phyloP scores from a whole-genome alignment of 1,140 invertebrate species.

The Drosophila oshimai region DNA sequence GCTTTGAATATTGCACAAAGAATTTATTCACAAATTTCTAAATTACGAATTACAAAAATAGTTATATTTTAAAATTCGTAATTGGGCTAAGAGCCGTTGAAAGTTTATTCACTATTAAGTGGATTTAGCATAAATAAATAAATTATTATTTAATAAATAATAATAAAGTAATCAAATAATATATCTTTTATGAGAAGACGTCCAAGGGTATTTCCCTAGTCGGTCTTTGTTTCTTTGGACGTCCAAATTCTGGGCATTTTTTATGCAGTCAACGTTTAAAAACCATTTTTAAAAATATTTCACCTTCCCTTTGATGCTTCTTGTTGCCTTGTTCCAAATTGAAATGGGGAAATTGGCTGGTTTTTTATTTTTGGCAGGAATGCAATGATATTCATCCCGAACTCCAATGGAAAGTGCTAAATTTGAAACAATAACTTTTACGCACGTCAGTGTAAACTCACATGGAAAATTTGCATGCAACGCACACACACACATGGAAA shows the following conservation, averaged over 20 bases:
- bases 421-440: slow-evolving; percentile 79
- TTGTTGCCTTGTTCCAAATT: slow-evolving; percentile 3
- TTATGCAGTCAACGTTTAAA: slow-evolving; percentile 11
- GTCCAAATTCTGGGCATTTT: background rate
- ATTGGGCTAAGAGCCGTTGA: no score
- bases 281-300: slow-evolving; percentile 48
- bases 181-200: no score
- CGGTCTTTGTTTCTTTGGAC: no score
- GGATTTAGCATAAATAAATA: background rate
- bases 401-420: slow-evolving; percentile 72
- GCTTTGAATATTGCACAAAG: background rate
- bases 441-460: slow-evolving; percentile 72
- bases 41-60: no score
- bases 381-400: slow-evolving; percentile 15
- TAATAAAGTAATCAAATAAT: no score
- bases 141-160: no score
- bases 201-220: background rate
- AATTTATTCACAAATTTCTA: background rate
- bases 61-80: no score
- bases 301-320: background rate
- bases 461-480: slow-evolving; percentile 66
- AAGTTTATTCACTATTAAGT: no score
- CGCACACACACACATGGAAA: slow-evolving; percentile 6
- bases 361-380: background rate
- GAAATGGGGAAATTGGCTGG: background rate